Evolutionary conservation across 2,113 vertebrate genomes (phyloP).

Genomic region (Atrichornis clamosus): DNA sequence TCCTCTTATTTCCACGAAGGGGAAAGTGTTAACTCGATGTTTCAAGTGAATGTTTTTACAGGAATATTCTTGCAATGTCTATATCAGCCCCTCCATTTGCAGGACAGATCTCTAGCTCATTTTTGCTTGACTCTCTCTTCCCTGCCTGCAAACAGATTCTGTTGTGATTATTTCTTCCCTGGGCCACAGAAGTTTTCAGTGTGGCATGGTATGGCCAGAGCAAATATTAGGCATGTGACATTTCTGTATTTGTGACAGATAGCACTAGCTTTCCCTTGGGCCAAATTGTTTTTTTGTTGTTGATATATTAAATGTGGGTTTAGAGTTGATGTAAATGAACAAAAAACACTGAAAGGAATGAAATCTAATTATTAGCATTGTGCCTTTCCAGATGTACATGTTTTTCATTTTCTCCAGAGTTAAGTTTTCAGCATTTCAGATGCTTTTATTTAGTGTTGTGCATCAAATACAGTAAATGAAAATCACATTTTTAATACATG

Average conservation of each 20-base stretch:
- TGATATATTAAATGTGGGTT: background rate
- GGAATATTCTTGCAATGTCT: background rate
- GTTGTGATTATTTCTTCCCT: background rate
- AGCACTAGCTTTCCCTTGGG: background rate
- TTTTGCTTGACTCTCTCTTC: background rate
- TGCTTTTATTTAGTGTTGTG: background rate
- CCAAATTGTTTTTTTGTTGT: background rate
- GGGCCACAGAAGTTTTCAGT: background rate
- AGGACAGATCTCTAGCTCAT: background rate
- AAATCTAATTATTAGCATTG: background rate
- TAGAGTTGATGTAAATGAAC: background rate
- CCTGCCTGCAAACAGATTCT: rapidly evolving
- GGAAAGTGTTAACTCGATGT: background rate
- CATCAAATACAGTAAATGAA: background rate
- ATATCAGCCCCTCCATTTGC: background rate
- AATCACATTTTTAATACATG: background rate
- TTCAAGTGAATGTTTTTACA: background rate
- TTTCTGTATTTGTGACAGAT: background rate
- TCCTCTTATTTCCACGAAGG: background rate
- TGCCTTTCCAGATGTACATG: background rate
- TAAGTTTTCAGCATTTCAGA: background rate
- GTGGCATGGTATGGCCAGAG: background rate
- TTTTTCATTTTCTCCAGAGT: background rate
- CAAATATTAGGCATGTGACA: background rate
- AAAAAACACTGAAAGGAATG: background rate